Conservation (phyloP, 2,888 invertebrate species). For the Osmoderma eremita region DNA sequence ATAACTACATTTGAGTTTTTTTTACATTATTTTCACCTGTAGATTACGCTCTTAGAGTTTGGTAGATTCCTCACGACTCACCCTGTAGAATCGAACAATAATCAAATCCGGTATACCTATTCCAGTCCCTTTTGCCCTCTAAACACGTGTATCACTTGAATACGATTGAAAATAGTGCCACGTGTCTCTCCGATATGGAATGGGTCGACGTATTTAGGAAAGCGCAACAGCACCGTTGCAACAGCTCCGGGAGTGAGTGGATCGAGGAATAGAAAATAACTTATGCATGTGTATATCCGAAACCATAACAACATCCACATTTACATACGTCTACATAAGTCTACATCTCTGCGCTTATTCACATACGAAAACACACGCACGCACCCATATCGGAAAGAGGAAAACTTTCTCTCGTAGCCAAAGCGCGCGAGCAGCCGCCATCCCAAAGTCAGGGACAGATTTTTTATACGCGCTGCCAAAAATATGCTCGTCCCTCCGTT, state of each 20-base stretch:
- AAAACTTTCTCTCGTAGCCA: constrained; percentile 25
- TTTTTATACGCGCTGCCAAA: constrained; percentile 25
- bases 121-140: neutral
- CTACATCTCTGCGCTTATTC: constrained; percentile 3
- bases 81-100: neutral
- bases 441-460: constrained; percentile 33
- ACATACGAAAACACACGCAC: neutral
- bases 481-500: constrained; percentile 8
- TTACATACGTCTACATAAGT: constrained; percentile 11
- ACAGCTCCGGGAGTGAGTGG: constrained; percentile 18
- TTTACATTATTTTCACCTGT: too few species aligned
- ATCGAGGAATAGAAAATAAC: constrained; percentile 28
- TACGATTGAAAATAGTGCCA: constrained; percentile 34
- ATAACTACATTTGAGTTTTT: too few species aligned
- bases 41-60: too few species aligned
- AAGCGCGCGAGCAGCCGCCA: constrained; percentile 12
- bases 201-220: constrained; percentile 5
- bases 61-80: constrained; percentile 2
- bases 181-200: constrained; percentile 16
- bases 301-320: constrained; percentile 3
- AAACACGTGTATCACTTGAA: constrained; percentile 19
- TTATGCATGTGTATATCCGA: constrained; percentile 1
- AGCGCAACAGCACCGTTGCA: constrained; percentile 19
- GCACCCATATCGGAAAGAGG: constrained; percentile 10
- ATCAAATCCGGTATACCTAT: neutral